phyloP scores from a whole-genome alignment of 2,797 vertebrate species.

The Sylvia borin region DNA sequence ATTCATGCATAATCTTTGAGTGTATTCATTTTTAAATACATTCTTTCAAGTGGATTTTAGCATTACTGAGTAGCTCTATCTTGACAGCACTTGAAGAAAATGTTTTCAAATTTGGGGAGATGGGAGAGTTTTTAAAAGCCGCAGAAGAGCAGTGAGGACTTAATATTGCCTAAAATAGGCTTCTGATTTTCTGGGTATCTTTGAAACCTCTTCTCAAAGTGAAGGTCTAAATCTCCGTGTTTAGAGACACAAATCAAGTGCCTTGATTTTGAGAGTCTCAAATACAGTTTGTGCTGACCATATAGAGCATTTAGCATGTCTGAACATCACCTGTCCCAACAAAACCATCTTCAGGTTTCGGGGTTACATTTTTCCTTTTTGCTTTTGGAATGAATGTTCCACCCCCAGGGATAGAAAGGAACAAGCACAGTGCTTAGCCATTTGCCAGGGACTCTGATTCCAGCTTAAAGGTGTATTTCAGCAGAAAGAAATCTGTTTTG shows the following conservation, averaged over 20 bases:
- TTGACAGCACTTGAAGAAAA: constrained; percentile 41
- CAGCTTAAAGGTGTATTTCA: background rate
- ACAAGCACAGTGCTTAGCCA: background rate
- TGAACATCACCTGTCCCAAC: background rate
- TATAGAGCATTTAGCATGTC: background rate
- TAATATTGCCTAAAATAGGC: constrained; percentile 8
- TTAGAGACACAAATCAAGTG: background rate
- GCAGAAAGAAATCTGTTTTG: background rate
- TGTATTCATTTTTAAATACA: constrained; percentile 54
- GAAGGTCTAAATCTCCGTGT: background rate
- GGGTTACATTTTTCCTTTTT: background rate
- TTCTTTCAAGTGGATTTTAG: constrained; percentile 56
- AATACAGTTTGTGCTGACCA: background rate
- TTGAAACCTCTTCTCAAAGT: background rate
- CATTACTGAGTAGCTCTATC: constrained; percentile 21
- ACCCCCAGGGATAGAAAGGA: background rate
- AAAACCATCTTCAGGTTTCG: background rate
- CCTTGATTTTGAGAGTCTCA: background rate
- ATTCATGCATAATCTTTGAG: constrained; percentile 44
- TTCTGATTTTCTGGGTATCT: background rate
- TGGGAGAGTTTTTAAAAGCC: background rate
- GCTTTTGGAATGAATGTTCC: background rate
- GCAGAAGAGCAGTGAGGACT: background rate
- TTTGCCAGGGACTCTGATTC: background rate
- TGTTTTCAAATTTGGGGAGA: constrained; percentile 36